A percentile compares a stretch with the other conserved stretches of the same genome.
Conservation (phyloP, 2,113 vertebrate genomes). For the Meleagris gallopavo region DNA sequence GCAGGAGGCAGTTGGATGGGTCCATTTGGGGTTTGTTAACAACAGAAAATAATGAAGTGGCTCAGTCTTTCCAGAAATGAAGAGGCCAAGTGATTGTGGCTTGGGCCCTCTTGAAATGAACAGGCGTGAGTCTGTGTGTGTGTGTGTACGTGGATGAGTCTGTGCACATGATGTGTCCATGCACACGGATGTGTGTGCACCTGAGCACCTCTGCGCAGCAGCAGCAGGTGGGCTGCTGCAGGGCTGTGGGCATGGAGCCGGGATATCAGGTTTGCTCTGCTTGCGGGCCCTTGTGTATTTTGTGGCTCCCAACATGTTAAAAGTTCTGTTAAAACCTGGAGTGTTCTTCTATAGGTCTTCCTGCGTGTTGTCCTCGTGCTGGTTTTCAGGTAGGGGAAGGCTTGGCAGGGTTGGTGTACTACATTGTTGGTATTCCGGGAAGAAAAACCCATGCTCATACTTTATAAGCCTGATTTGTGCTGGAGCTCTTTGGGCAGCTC, state of each 20-base stretch:
- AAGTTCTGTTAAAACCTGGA: slow-evolving; percentile 20
- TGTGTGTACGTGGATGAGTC: no score
- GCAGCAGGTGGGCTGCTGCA: not conserved
- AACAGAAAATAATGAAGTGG: not conserved
- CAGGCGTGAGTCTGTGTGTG: not conserved
- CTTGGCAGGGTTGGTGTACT: slow-evolving; percentile 37
- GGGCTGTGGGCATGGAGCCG: not conserved
- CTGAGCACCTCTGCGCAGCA: not conserved
- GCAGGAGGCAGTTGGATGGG: not conserved
- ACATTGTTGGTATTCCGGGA: slow-evolving; percentile 40
- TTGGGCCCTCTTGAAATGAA: not conserved
- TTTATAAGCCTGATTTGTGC: not conserved
- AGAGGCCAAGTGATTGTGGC: not conserved
- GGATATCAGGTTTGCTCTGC: not conserved
- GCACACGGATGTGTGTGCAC: no score
- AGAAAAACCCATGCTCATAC: not conserved
- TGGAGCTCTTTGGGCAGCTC: not conserved
- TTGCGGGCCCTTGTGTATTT: not conserved
- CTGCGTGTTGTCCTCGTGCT: not conserved
- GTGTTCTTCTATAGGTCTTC: slow-evolving; percentile 28
- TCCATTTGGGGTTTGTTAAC: not conserved
- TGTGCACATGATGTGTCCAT: no score
- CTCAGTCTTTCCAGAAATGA: not conserved
- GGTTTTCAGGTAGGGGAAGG: not conserved
- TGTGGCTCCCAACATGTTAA: slow-evolving; percentile 41